Percentiles rank a stretch among this genome's conserved stretches.
Conservation (phyloP, 2,888 invertebrate genomes). For the Rhogogaster chlorosoma region DNA sequence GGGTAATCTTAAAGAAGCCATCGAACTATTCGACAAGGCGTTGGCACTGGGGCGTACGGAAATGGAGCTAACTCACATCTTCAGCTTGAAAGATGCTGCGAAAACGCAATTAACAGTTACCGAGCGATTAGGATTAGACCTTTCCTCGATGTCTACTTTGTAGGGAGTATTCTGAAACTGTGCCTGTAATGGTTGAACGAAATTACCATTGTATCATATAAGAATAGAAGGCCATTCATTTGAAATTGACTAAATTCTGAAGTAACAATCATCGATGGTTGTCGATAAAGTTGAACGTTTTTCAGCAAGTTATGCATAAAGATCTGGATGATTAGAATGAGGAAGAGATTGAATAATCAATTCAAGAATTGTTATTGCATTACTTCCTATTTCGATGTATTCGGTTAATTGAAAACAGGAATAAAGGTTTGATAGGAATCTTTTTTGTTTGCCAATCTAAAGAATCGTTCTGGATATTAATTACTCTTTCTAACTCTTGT, state of each 20-base stretch:
- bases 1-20: slow-evolving; percentile 90
- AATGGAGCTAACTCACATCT: slow-evolving; percentile 94
- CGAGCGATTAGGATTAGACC: slow-evolving; percentile 85
- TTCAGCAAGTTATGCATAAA: not conserved
- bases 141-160: slow-evolving; percentile 65
- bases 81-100: slow-evolving; percentile 93
- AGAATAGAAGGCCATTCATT: not conserved
- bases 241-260: slow-evolving; percentile 19
- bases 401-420: not conserved
- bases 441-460: not conserved
- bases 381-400: slow-evolving; percentile 26
- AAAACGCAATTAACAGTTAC: slow-evolving; percentile 92
- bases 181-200: slow-evolving; percentile 46
- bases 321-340: not conserved
- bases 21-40: slow-evolving; percentile 93
- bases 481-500: not conserved
- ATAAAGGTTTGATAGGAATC: not conserved
- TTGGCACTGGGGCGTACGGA: slow-evolving; percentile 91
- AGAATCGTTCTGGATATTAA: not conserved
- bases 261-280: slow-evolving; percentile 15
- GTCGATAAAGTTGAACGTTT: not conserved
- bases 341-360: slow-evolving; percentile 1
- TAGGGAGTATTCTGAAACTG: slow-evolving; percentile 59
- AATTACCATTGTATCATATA: slow-evolving; percentile 45
- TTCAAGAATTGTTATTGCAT: not conserved